Base-by-base conservation (phyloP, 1,140 invertebrate genomes). In the Pseudomyrmex flavicornis region DNA sequence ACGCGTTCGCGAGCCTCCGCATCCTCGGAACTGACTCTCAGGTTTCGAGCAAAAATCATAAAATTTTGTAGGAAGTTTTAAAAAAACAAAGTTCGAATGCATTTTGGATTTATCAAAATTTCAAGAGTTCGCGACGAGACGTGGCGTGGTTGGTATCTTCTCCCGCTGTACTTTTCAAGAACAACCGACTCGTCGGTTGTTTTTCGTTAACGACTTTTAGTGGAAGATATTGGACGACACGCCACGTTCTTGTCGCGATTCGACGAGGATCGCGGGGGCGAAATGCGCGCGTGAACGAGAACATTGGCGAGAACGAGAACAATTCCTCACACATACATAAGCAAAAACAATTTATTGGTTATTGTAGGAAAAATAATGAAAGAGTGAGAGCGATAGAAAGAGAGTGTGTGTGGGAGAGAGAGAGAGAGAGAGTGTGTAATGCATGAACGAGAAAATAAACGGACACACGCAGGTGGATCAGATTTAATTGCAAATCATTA, bases 291-390 rank as follows among this genome's bases (percentile, higher is more conserved):
- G 85, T 66, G 69, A 86, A 58, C 86, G 86, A 87, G 15, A 35
- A 35, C 72, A 82, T 88, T 73, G 65, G 50, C 65, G 76, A 89
- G 66, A 85, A 87, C 44, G 82, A 87, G 62, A 91, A 92, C 92
- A 91, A 92, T 92, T 92, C 91, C 90, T 91, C 90, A 92, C 91
- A 83, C 77, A 80, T 75, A 66, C 56, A 82, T 65, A 74, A 15
- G 46, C 44, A 58, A 73, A 50, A 74, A 52, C 76, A 79, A 83
- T 58, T 68, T 73, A 69, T 56, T 79, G 74, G 61, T 88, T 87
- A 82, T 76, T 58, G 35, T 85, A 88, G 48, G 66, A 44, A 66
- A 85, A 35, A 83, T 17, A 46, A 56, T 20, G 8, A 68, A 22
- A 48, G n/a, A 70, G 9, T 68, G 13, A 26, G n/a, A 63, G 15